Conservation (phyloP, 1,140 invertebrate genomes). For the Bilobella aurantiaca region DNA sequence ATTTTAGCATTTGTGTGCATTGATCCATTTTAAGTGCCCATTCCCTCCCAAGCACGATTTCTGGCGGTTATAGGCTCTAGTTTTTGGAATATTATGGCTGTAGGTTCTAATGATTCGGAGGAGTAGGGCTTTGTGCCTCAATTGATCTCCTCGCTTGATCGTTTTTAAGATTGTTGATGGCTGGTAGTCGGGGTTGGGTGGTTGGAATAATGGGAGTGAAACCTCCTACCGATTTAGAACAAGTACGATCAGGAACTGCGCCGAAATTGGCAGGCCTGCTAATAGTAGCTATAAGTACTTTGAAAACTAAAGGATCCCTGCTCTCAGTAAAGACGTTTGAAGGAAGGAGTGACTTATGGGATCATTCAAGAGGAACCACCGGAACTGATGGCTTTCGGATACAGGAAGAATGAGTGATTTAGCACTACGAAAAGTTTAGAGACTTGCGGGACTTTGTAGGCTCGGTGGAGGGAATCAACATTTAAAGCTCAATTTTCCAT, state of each 20-base stretch:
- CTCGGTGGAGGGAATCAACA: slow-evolving; percentile 1
- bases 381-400: slow-evolving; percentile 4
- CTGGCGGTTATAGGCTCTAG: too few relatives aligned
- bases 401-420: slow-evolving; percentile 34
- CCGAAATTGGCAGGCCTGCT: not conserved
- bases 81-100: too few relatives aligned
- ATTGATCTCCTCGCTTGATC: not conserved
- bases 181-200: not conserved
- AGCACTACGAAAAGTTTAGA: slow-evolving; percentile 20
- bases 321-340: not conserved
- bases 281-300: not conserved
- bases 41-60: too few relatives aligned
- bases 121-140: not conserved
- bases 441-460: not conserved
- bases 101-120: too few relatives aligned
- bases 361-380: slow-evolving; percentile 30
- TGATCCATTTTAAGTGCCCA: too few relatives aligned
- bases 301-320: not conserved
- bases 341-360: slow-evolving; percentile 19
- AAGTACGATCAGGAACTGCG: not conserved
- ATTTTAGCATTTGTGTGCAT: too few relatives aligned
- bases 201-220: not conserved
- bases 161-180: not conserved
- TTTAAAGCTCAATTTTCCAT: slow-evolving; percentile 33
- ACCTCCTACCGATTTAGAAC: not conserved